Percentiles rank a stretch among this genome's conserved stretches.
Conservation (phyloP, 2,888 invertebrate genomes). For the Catocala sponsa region DNA sequence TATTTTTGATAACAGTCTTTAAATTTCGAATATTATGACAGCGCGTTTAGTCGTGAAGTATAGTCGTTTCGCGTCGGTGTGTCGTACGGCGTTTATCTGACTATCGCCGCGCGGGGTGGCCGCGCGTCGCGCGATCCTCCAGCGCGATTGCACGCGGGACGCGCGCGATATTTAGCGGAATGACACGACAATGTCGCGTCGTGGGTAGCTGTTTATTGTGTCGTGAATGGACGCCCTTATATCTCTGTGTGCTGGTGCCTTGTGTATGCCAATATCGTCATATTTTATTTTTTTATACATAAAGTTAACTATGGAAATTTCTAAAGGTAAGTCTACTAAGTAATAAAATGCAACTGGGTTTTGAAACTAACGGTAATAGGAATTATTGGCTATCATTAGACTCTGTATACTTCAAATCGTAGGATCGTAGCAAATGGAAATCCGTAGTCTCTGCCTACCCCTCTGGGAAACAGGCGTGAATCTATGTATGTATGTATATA, state of each 20-base stretch:
- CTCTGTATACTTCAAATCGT: too few relatives aligned
- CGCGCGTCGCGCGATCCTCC: slow-evolving; percentile 66
- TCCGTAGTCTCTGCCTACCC: too few relatives aligned
- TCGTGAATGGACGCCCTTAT: slow-evolving; percentile 56
- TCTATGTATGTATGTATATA: too few relatives aligned
- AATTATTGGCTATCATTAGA: too few relatives aligned
- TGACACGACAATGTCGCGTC: slow-evolving; percentile 70
- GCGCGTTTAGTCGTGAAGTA: neutral
- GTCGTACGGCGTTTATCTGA: slow-evolving; percentile 55
- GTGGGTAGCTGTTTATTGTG: slow-evolving; percentile 66
- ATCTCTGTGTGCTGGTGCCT: slow-evolving; percentile 21
- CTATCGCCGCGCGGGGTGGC: slow-evolving; percentile 71
- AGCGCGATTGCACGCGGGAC: slow-evolving; percentile 62
- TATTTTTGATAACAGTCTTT: too few relatives aligned
- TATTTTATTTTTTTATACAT: slow-evolving; percentile 2
- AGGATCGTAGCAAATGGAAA: too few relatives aligned
- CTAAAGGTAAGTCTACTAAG: too few relatives aligned
- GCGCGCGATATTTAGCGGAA: slow-evolving; percentile 71
- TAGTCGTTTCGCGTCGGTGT: slow-evolving; percentile 48
- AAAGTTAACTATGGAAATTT: neutral
- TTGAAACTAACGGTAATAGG: too few relatives aligned
- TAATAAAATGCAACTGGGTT: too few relatives aligned
- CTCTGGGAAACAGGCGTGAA: too few relatives aligned
- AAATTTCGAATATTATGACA: too few relatives aligned
- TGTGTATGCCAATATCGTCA: slow-evolving; percentile 5